Base-by-base conservation (phyloP, 2,113 vertebrate genomes). In the Agapornis roseicollis region DNA sequence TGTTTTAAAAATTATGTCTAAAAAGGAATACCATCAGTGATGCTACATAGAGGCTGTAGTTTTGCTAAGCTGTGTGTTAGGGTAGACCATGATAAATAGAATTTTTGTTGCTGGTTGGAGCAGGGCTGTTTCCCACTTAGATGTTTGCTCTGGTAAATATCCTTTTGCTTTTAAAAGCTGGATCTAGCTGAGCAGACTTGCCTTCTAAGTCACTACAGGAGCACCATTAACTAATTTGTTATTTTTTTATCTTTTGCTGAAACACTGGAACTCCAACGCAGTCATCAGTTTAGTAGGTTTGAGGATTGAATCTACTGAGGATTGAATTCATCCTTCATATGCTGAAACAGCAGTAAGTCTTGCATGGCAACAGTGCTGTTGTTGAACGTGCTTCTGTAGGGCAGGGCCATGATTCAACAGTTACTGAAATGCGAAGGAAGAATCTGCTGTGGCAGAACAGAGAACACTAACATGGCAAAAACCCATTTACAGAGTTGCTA, bases 281-380 rank as follows among this genome's bases (percentile, higher is more conserved):
- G 68, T 63, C 64, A 47, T 88, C 69, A 81, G 25, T 78, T 15
- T 71, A 46, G 55, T 73, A 73, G 47, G 60, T 90, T 91, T 88
- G 92, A 80, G 76, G 55, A 25, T 12, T 88, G 79, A 70, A n/a
- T 80, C 85, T 73, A 53, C 68, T n/a, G 79, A 77, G 85, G 76
- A 53, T 46, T 90, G 68, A 74, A 78, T 80, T 90, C 46, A 85
- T 93, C 64, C 64, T 78, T 69, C 80, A 23, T 93, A 61, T 91
- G 88, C 88, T 96, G 94, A 93, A 83, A 50, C 82, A 90, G 95
- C 94, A 96, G 60, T 63, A 85, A 86, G 69, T 89, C 90, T 68
- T 24, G 4, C 56, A 79, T 60, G 77, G 78, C 79, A 90, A 5
- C 88, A 74, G 87, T 46, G 64, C 66, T 91, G 68, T 66, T 83